Evolutionary conservation across 37 sponge, comb jelly and placozoan species (phyloP).

Genomic region (Beroe forskalii): DNA sequence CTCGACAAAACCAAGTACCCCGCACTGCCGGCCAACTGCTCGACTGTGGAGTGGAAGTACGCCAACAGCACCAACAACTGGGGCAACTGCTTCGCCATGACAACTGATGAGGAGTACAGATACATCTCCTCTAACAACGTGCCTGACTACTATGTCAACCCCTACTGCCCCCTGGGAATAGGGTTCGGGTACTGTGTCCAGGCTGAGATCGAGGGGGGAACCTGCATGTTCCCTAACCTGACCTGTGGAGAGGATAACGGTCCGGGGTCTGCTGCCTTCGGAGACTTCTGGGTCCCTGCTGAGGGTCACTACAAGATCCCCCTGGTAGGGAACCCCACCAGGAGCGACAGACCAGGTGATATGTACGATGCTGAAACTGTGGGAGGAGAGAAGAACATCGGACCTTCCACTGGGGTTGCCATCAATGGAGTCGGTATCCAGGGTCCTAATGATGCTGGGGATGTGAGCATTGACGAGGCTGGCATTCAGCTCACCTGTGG

Average conservation of each 20-base stretch:
- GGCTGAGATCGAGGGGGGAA: constrained; percentile 47
- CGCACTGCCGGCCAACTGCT: constrained; percentile 43
- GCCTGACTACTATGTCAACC: constrained; percentile 50
- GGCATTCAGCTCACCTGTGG: constrained; percentile 63
- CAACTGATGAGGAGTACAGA: constrained; percentile 55
- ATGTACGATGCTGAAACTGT: constrained; percentile 56
- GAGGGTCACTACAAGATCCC: constrained; percentile 52
- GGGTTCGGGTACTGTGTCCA: constrained; percentile 62
- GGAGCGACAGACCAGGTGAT: constrained; percentile 57
- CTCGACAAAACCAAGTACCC: background rate
- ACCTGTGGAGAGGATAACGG: constrained; percentile 60
- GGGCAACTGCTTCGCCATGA: constrained; percentile 62
- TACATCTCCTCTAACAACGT: constrained; percentile 59
- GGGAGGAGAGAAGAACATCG: constrained; percentile 60
- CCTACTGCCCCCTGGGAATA: constrained; percentile 32
- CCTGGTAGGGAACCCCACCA: constrained; percentile 27
- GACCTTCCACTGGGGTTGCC: constrained; percentile 38
- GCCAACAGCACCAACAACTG: constrained; percentile 25
- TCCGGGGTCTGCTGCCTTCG: constrained; percentile 6
- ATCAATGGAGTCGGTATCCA: constrained; percentile 53
- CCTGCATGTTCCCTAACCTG: constrained; percentile 59
- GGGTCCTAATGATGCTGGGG: constrained; percentile 65
- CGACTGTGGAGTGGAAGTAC: constrained; percentile 1
- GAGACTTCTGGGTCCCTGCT: constrained; percentile 16
- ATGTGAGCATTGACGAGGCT: constrained; percentile 63